Evolutionary conservation across 1,140 invertebrate species (phyloP).

Genomic region (Pachypeltis micranthus): DNA sequence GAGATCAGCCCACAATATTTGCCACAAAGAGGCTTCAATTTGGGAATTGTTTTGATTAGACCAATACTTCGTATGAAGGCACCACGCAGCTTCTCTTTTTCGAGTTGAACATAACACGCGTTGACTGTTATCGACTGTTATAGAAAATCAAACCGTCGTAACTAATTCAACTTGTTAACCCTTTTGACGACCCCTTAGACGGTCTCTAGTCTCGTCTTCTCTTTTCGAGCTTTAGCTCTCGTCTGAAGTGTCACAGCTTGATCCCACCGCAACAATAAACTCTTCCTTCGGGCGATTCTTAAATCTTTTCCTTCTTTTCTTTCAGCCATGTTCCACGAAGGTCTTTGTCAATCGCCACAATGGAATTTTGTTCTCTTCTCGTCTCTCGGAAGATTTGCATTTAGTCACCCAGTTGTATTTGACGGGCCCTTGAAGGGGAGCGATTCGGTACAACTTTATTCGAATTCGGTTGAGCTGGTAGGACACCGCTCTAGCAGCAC

Average conservation of each 20-base stretch:
- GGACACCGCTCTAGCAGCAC: no score
- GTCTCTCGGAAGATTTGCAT: background rate
- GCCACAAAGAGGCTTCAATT: no score
- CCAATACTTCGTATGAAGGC: no score
- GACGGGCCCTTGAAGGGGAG: no score
- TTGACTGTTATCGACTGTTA: no score
- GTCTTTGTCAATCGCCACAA: background rate
- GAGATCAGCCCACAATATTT: no score
- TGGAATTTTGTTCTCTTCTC: background rate
- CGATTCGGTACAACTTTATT: no score
- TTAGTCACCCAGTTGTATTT: no score
- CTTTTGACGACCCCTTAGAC: background rate
- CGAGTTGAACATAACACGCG: background rate
- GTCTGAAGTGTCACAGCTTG: conserved; percentile 4
- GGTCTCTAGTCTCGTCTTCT: background rate
- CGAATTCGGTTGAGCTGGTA: no score
- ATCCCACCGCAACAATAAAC: background rate
- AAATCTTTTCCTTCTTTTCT: background rate
- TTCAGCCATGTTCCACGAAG: no score
- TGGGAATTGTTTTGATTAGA: no score
- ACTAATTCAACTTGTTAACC: background rate
- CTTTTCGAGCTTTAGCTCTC: background rate
- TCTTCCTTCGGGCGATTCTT: background rate
- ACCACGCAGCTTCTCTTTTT: no score
- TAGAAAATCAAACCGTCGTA: background rate